Percentiles rank a stretch among this genome's conserved stretches.
These are phyloP conservation scores for Oenanthe melanoleuca DNA, from an alignment of 2,113 vertebrate genomes.

Conservation along the genomic window DNA sequence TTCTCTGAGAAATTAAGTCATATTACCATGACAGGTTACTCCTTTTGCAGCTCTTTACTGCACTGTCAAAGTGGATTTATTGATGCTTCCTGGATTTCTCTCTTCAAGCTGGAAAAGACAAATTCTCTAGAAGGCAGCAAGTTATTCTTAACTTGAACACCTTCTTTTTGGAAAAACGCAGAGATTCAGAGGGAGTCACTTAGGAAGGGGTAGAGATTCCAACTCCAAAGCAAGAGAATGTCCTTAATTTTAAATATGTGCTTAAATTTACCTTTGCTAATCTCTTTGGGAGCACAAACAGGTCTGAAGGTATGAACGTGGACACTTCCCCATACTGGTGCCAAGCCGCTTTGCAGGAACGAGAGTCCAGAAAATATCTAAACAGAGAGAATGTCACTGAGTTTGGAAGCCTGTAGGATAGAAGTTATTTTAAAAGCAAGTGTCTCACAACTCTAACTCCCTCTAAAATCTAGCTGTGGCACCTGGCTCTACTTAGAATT, in stretches of 20 bases:
- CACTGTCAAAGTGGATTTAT: conserved; percentile 61
- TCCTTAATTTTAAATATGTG: not conserved
- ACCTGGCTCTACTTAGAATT: conserved; percentile 40
- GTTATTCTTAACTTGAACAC: not conserved
- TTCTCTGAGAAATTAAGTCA: conserved; percentile 76
- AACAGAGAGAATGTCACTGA: not conserved
- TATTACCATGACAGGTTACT: conserved; percentile 66
- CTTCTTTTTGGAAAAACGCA: not conserved
- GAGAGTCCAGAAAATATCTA: not conserved
- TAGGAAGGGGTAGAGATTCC: not conserved
- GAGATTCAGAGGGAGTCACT: not conserved
- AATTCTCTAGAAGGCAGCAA: not conserved
- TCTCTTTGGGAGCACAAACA: not conserved
- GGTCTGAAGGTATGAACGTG: not conserved
- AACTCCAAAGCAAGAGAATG: not conserved
- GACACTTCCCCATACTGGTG: not conserved
- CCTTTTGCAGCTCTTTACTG: conserved; percentile 61
- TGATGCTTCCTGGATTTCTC: conserved; percentile 63
- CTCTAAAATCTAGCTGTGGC: conserved; percentile 12
- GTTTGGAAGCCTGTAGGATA: not conserved
- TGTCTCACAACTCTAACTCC: not conserved
- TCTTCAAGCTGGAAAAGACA: conserved; percentile 34
- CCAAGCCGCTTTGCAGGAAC: not conserved
- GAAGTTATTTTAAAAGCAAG: not conserved
- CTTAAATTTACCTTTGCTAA: not conserved